Evolutionary conservation across 2,888 invertebrate genomes (phyloP).

Genomic region (Tipula lateralis): DNA sequence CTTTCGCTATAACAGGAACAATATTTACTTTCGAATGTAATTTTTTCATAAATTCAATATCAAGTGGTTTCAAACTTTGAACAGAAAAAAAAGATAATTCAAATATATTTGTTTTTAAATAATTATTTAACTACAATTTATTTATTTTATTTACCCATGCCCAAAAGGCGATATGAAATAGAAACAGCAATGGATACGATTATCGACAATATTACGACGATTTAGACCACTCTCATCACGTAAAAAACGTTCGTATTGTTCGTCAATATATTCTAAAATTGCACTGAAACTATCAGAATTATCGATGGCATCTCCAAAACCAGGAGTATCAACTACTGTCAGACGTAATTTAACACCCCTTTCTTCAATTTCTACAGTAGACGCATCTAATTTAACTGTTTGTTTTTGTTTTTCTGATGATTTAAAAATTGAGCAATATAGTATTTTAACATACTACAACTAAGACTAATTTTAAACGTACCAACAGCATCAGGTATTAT

Average conservation of each 20-base stretch:
- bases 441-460: no score
- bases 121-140: background rate
- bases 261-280: conserved; percentile 94
- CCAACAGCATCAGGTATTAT: conserved; percentile 82
- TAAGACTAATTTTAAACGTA: conserved; percentile 47
- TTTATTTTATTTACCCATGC: conserved; percentile 65
- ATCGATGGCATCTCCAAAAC: conserved; percentile 92
- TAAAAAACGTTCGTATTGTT: conserved; percentile 89
- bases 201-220: conserved; percentile 92
- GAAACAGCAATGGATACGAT: conserved; percentile 95
- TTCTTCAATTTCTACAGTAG: conserved; percentile 95
- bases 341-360: conserved; percentile 87
- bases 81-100: conserved; percentile 28
- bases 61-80: conserved; percentile 80
- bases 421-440: conserved; percentile 34
- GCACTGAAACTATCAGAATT: conserved; percentile 88
- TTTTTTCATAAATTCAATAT: conserved; percentile 95
- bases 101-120: background rate
- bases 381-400: conserved; percentile 90
- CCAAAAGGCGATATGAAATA: conserved; percentile 97
- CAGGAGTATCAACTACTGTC: conserved; percentile 94
- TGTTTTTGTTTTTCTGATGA: conserved; percentile 78
- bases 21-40: conserved; percentile 94
- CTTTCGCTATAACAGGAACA: conserved; percentile 96
- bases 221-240: conserved; percentile 93